Evolutionary conservation across 2,113 vertebrate species (phyloP).

Genomic region (Platichthys flesus): DNA sequence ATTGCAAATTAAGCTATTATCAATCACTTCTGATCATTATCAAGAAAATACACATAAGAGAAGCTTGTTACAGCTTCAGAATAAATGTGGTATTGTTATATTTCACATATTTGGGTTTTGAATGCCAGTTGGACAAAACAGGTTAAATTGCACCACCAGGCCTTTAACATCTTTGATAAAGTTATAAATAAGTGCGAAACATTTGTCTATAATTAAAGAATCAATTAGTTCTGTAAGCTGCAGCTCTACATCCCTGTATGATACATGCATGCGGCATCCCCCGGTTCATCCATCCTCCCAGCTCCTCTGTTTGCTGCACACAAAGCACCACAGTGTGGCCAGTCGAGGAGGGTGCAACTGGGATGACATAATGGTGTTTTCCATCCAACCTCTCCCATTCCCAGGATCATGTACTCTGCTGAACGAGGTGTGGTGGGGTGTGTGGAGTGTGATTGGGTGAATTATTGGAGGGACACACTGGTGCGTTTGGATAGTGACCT

Average conservation of each 20-base stretch:
- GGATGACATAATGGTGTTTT: constrained; percentile 72
- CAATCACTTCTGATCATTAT: not conserved
- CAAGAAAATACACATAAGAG: not conserved
- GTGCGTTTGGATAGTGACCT: constrained; percentile 27
- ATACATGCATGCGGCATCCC: not conserved
- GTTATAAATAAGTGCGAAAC: not conserved
- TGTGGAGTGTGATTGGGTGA: constrained; percentile 16
- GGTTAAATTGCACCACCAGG: not conserved
- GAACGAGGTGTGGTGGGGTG: constrained; percentile 44
- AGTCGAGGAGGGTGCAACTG: constrained; percentile 58
- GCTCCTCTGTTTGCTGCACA: constrained; percentile 58
- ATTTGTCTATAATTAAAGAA: too few relatives aligned
- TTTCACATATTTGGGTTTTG: not conserved
- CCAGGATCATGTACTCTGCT: constrained; percentile 19
- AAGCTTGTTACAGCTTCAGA: not conserved
- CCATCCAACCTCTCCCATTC: constrained; percentile 49
- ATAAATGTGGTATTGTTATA: not conserved
- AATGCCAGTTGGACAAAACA: not conserved
- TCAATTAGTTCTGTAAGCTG: not conserved
- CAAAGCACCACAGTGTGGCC: constrained; percentile 77
- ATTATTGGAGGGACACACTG: constrained; percentile 30
- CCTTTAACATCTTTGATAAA: too few relatives aligned
- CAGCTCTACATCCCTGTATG: not conserved
- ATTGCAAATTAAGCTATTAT: not conserved
- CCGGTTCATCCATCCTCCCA: not conserved